These are phyloP conservation scores for Drosophila anomelani DNA, from an alignment of 2,888 invertebrate species.

Conservation along the genomic window DNA sequence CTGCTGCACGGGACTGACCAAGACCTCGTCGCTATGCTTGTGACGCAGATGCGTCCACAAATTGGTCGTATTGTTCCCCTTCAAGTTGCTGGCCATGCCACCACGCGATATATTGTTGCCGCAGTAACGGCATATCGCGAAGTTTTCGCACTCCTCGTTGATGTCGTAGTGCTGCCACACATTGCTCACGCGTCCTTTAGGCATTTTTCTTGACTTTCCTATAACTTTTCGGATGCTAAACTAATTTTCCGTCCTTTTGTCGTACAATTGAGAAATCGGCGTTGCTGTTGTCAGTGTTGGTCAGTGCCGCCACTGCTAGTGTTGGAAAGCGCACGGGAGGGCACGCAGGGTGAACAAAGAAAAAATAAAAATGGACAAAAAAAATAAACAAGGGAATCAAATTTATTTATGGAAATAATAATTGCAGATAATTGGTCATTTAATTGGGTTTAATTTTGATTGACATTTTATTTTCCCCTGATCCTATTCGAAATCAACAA, in stretches of 20 bases:
- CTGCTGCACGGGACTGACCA: constrained; percentile 63
- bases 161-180: constrained; percentile 73
- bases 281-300: constrained; percentile 67
- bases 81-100: constrained; percentile 71
- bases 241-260: constrained; percentile 39
- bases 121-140: constrained; percentile 69
- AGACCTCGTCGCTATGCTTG: constrained; percentile 67
- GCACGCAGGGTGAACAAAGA: constrained; percentile 30
- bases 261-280: constrained; percentile 61
- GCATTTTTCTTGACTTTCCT: constrained; percentile 52
- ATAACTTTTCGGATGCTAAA: constrained; percentile 22
- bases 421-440: not conserved
- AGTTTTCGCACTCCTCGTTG: constrained; percentile 70
- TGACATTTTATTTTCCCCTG: not conserved
- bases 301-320: constrained; percentile 35
- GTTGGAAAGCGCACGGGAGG: constrained; percentile 32
- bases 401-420: not conserved
- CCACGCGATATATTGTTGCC: constrained; percentile 75
- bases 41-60: constrained; percentile 68
- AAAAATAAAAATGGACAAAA: constrained; percentile 13
- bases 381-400: constrained; percentile 8
- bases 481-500: too few species aligned
- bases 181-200: constrained; percentile 68
- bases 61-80: constrained; percentile 70
- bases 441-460: not conserved